These are phyloP conservation scores for Oncorhynchus masou DNA, from an alignment of 2,113 vertebrate species.

Conservation along the genomic window DNA sequence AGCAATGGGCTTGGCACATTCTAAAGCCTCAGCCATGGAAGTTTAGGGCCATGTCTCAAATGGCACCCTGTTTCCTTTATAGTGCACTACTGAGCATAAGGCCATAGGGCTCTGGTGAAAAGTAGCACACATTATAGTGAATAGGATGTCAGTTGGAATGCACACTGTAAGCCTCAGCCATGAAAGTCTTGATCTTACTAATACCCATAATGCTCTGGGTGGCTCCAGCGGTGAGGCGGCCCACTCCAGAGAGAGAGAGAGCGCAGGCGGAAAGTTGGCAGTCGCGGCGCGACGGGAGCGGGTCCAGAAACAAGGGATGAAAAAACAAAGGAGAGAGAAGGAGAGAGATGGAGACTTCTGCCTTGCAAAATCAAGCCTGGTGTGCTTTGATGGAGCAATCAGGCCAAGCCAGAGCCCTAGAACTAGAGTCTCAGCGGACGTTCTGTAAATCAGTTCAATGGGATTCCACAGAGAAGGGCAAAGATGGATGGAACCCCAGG, in stretches of 20 bases:
- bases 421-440: constrained; percentile 56
- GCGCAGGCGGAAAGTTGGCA: constrained; percentile 31
- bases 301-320: constrained; percentile 20
- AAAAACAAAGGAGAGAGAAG: constrained; percentile 15
- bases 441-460: constrained; percentile 71
- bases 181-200: constrained; percentile 37
- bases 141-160: constrained; percentile 2
- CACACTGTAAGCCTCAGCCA: constrained; percentile 16
- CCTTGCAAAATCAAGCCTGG: constrained; percentile 47
- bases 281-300: not conserved
- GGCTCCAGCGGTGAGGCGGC: constrained; percentile 13
- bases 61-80: too few species aligned
- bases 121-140: not conserved
- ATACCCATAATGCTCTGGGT: constrained; percentile 26
- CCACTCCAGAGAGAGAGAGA: constrained; percentile 1
- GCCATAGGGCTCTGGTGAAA: too few species aligned
- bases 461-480: constrained; percentile 71
- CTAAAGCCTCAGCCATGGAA: not conserved
- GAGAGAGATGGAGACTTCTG: constrained; percentile 1
- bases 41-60: too few species aligned
- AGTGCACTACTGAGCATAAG: too few species aligned
- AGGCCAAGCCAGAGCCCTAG: constrained; percentile 49
- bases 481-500: constrained; percentile 72
- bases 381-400: constrained; percentile 62
- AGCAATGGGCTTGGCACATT: not conserved